Evolutionary conservation across 2,888 invertebrate genomes (phyloP).

Genomic region (Hydraecia micacea): DNA sequence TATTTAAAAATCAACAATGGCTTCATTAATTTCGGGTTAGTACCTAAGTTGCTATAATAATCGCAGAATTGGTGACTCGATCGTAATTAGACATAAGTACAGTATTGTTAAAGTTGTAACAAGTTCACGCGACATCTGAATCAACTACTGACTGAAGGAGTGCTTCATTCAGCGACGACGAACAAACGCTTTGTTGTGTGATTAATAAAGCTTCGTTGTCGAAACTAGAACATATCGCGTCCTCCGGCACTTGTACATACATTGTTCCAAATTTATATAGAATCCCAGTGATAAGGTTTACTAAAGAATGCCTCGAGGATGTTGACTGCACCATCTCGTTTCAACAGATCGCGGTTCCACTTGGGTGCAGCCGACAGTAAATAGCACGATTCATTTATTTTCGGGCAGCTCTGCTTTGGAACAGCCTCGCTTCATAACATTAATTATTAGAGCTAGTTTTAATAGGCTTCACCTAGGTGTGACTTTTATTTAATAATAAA

Average conservation of each 20-base stretch:
- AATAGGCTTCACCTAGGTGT: not conserved
- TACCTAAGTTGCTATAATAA: not conserved
- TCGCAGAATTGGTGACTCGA: not conserved
- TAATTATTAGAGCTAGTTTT: not conserved
- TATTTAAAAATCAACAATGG: slow-evolving; percentile 29
- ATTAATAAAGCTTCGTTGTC: slow-evolving; percentile 35
- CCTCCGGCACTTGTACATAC: slow-evolving; percentile 16
- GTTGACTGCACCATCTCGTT: not conserved
- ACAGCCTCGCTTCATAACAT: not conserved
- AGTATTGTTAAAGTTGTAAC: slow-evolving; percentile 10
- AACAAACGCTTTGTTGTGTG: slow-evolving; percentile 12
- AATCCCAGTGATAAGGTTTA: not conserved
- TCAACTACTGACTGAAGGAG: slow-evolving; percentile 22
- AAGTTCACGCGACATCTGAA: slow-evolving; percentile 29
- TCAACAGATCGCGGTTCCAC: no score
- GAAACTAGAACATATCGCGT: slow-evolving; percentile 22
- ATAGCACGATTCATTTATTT: not conserved
- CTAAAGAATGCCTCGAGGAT: not conserved
- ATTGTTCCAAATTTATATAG: slow-evolving; percentile 4
- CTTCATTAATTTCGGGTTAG: slow-evolving; percentile 5
- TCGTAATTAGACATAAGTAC: not conserved
- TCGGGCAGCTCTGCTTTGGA: not conserved
- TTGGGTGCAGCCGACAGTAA: not conserved
- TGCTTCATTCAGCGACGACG: not conserved
- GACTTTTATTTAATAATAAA: no score